A percentile compares a stretch with the other conserved stretches of the same genome.
Evolutionary conservation across 2,797 vertebrate species (phyloP).

Genomic region (Australoheros facetus): DNA sequence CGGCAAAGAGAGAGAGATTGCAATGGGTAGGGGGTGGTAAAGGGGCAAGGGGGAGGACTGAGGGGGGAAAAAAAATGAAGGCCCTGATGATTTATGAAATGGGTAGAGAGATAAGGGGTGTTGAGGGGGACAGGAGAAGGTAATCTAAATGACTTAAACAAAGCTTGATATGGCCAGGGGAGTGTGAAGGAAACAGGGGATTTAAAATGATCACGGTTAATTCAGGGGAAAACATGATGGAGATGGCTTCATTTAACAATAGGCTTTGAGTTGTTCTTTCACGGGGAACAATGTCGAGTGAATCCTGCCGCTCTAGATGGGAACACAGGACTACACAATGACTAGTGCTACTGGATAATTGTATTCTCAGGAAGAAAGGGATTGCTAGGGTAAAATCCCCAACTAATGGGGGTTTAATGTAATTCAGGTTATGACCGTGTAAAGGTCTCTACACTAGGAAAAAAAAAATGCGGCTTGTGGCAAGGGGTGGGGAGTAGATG

Average conservation of each 20-base stretch:
- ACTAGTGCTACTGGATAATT: slow-evolving; percentile 74
- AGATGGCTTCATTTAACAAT: slow-evolving; percentile 82
- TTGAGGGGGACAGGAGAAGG: slow-evolving; percentile 75
- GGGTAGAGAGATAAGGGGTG: slow-evolving; percentile 77
- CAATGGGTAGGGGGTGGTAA: slow-evolving; percentile 72
- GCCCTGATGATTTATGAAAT: slow-evolving; percentile 81
- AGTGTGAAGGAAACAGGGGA: slow-evolving; percentile 78
- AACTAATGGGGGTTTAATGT: slow-evolving; percentile 79
- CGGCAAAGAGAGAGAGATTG: slow-evolving; percentile 55
- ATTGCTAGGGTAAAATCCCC: slow-evolving; percentile 79
- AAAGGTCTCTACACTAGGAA: slow-evolving; percentile 59
- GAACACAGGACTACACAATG: slow-evolving; percentile 74
- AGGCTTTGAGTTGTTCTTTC: slow-evolving; percentile 81
- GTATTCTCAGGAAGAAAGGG: slow-evolving; percentile 75
- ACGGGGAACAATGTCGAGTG: slow-evolving; percentile 75
- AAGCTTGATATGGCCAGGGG: slow-evolving; percentile 81
- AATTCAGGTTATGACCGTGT: slow-evolving; percentile 75
- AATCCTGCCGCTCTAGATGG: slow-evolving; percentile 77
- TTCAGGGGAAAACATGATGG: slow-evolving; percentile 79
- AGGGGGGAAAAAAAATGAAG: slow-evolving; percentile 61
- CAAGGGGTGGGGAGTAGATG: slow-evolving; percentile 46
- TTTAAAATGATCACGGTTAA: slow-evolving; percentile 81
- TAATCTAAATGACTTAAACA: slow-evolving; percentile 83
- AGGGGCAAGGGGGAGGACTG: slow-evolving; percentile 71
- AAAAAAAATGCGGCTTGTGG: slow-evolving; percentile 42